Conservation (phyloP, 2,113 vertebrate species). For the Hyaena hyaena region DNA sequence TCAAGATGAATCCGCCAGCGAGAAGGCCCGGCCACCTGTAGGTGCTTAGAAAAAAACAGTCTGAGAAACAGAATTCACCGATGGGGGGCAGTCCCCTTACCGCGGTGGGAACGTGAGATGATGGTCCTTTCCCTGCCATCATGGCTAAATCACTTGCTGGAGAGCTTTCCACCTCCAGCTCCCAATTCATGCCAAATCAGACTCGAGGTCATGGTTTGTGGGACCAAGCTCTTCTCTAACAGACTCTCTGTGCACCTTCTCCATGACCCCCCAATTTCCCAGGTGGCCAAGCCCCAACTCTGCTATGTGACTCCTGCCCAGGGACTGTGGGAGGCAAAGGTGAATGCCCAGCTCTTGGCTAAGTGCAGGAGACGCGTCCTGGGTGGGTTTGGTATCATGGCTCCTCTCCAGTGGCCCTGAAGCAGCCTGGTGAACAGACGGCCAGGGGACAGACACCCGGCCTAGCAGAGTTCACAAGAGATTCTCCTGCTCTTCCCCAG, state of each 20-base stretch:
- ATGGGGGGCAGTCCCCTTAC: too few species aligned
- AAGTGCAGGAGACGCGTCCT: not conserved
- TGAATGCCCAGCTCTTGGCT: not conserved
- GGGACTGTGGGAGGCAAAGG: not conserved
- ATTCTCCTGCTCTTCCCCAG: not conserved
- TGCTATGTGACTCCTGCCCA: rapidly evolving
- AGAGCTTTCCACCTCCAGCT: not conserved
- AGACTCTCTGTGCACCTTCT: rapidly evolving
- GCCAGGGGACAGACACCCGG: not conserved
- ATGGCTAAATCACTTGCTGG: rapidly evolving
- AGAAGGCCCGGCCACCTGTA: rapidly evolving
- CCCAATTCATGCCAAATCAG: not conserved
- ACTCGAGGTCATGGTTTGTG: rapidly evolving
- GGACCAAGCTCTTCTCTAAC: not conserved
- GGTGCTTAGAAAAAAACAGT: not conserved
- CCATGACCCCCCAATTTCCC: rapidly evolving
- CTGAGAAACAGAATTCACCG: not conserved
- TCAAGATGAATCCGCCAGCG: rapidly evolving
- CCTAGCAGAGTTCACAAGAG: rapidly evolving
- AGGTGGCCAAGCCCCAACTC: not conserved
- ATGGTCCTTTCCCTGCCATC: not conserved
- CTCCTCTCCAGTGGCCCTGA: not conserved
- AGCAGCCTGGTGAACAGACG: not conserved
- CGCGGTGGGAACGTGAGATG: rapidly evolving
- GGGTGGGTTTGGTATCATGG: not conserved